These are phyloP conservation scores for Conger conger DNA, from an alignment of 2,113 vertebrate genomes.

Conservation along the genomic window DNA sequence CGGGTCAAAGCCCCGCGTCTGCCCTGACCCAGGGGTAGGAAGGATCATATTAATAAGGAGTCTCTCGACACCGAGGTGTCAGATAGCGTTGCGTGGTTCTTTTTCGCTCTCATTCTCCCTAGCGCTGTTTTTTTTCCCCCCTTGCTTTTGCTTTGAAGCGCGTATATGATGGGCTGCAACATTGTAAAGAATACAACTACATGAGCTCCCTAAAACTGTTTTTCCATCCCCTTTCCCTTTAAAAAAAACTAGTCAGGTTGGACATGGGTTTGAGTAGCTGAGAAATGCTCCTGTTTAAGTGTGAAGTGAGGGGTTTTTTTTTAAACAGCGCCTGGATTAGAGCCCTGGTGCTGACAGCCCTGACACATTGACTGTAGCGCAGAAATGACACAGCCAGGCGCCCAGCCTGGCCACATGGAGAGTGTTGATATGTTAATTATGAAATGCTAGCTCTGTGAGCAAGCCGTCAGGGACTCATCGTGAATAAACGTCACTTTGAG, in stretches of 20 bases:
- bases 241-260: no score
- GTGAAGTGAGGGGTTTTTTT: background rate
- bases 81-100: background rate
- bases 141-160: background rate
- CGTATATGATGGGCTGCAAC: background rate
- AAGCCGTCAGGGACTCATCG: background rate
- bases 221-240: background rate
- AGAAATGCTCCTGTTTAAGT: background rate
- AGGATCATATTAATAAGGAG: slow-evolving; percentile 43
- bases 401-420: background rate
- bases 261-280: background rate
- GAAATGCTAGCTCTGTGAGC: background rate
- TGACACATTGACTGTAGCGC: background rate
- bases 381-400: background rate
- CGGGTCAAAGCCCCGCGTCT: slow-evolving; percentile 41
- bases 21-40: slow-evolving; percentile 37
- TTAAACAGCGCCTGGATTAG: background rate
- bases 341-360: background rate
- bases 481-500: background rate
- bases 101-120: background rate
- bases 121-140: background rate
- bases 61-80: slow-evolving; percentile 23
- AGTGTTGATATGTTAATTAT: background rate
- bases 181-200: no score
- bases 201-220: background rate